These are phyloP conservation scores for Artemia sp. DNA, from an alignment of 2,888 invertebrate genomes.

Conservation along the genomic window DNA sequence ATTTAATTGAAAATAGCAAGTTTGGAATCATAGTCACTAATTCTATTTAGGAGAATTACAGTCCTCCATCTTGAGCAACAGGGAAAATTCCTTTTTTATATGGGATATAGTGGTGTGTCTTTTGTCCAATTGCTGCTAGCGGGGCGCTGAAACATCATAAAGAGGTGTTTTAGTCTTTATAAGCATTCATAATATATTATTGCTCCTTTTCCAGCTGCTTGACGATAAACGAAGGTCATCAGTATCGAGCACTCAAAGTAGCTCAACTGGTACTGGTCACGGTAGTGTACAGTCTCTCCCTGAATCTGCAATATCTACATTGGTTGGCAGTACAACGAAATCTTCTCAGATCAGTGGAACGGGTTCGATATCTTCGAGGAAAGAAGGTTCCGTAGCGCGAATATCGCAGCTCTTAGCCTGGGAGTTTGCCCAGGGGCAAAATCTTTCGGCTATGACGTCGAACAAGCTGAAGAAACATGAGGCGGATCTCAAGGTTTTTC, in stretches of 20 bases:
- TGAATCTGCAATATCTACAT: not conserved
- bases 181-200: no score
- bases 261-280: not conserved
- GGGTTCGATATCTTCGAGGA: not conserved
- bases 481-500: constrained; percentile 12
- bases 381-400: not conserved
- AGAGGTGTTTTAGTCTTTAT: no score
- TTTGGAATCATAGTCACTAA: no score
- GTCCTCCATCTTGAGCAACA: no score
- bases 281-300: constrained; percentile 14
- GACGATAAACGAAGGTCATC: not conserved
- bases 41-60: no score
- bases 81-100: no score
- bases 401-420: not conserved
- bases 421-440: not conserved
- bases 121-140: no score
- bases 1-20: no score
- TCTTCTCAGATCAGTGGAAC: not conserved
- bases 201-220: no score
- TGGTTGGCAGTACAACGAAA: not conserved
- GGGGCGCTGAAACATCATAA: no score
- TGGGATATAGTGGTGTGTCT: no score
- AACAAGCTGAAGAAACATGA: constrained; percentile 14
- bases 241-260: constrained; percentile 13
- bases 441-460: not conserved